Evolutionary conservation across 2,113 vertebrate genomes (phyloP), one percentile per base, ranked within the genome.

Genomic region (Connochaetes taurinus): DNA sequence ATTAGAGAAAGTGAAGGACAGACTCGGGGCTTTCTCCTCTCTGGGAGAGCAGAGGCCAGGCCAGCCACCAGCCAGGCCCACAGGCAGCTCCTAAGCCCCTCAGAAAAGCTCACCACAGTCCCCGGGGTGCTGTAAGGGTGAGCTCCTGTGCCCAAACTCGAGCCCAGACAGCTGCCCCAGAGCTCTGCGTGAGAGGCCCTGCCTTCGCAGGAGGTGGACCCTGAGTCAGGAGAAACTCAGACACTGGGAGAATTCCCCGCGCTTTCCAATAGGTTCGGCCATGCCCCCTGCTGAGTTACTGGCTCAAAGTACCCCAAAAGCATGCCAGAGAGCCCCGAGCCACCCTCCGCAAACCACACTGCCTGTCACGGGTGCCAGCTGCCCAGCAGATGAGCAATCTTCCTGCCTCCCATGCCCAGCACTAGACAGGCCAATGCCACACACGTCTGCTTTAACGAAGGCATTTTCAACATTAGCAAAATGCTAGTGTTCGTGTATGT

Each of bases 371-470:
- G 36, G 14, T 4, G 23, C 29, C 45, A 29, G 52, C 45, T 13
- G 33, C 31, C 29, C 7, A 0, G 8, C 29, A 27, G 27, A 17
- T 0, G 6, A 58, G 40, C 23, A 1, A 0, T 7, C 25, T 40
- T 11, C 33, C 60, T 11, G 17, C 19, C 36, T 47, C 40, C 78
- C 36, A 47, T 11, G 1, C 67, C n/a, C 64, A 52, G 67, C 31
- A 0, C 11, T 8, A 23, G 33, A 52, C 53, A 55, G 58, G 8
- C 36, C 14, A 57, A 15, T 7, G 7, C 62, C 55, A 12, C 17
- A 6, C 3, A 4, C 1, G 8, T 27, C 74, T 33, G 21, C 8
- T 36, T 52, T 2, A 55, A n/a, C 13, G 16, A 71, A 84, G 78
- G 43, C 33, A 40, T 64, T 25, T 62, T 17, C 8, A 52, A 21